Evolutionary conservation across 1,140 invertebrate genomes (phyloP).

Genomic region (Euura saliciscinereae): DNA sequence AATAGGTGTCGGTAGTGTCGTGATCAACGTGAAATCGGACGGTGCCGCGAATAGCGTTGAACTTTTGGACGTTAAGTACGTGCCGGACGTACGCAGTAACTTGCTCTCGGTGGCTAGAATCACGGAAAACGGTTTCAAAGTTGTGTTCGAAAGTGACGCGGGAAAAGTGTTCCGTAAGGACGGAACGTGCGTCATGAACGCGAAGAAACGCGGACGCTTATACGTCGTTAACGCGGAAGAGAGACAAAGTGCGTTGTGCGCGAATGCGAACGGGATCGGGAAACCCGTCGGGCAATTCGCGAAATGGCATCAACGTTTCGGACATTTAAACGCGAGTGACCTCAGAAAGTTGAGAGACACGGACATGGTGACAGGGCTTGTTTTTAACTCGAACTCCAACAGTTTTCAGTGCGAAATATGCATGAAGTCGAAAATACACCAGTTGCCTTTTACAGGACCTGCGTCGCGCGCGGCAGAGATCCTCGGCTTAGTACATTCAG

Average conservation of each 20-base stretch:
- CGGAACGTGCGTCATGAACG: conserved; percentile 7
- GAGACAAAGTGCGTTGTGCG: background rate
- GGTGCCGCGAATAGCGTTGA: background rate
- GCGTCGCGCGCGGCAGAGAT: background rate
- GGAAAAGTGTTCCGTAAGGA: conserved; percentile 6
- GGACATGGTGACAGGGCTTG: background rate
- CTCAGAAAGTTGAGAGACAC: conserved; percentile 9
- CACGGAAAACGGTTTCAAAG: conserved; percentile 16
- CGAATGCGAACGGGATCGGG: too few relatives aligned
- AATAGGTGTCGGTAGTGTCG: background rate
- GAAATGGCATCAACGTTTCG: conserved; percentile 24
- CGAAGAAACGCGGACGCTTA: background rate
- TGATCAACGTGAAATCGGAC: background rate
- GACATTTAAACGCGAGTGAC: conserved; percentile 22
- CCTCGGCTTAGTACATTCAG: conserved; percentile 43
- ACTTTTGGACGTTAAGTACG: conserved; percentile 13
- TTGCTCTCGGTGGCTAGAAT: conserved; percentile 24
- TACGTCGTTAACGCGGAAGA: background rate
- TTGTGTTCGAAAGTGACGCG: conserved; percentile 14
- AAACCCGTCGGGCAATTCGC: too few relatives aligned
- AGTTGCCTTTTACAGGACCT: conserved; percentile 9
- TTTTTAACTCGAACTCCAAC: background rate
- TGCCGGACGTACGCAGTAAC: conserved; percentile 15
- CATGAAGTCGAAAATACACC: conserved; percentile 10
- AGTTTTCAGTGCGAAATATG: conserved; percentile 15